phyloP scores from a whole-genome alignment of 2,113 vertebrate species.

The Ursus arctos region DNA sequence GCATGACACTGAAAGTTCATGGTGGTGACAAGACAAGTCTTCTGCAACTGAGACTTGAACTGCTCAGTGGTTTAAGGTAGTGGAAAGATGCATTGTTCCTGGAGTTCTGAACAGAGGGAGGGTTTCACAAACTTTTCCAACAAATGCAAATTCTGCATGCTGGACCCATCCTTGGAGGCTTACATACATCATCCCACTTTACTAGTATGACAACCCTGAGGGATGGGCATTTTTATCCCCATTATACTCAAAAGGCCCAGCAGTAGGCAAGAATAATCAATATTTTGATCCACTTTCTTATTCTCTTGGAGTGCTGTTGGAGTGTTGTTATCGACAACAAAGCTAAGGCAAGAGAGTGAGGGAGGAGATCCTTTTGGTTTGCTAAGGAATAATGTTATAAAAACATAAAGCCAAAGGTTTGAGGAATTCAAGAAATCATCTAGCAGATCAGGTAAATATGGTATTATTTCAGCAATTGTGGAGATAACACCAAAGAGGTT shows the following conservation, averaged over 20 bases:
- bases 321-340: neutral
- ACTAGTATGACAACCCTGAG: neutral
- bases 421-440: neutral
- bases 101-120: neutral
- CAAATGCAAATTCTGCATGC: neutral
- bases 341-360: neutral
- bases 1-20: slow-evolving; percentile 78
- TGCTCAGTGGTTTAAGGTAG: neutral
- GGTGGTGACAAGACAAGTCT: neutral
- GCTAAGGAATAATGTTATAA: neutral
- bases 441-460: neutral
- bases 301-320: neutral
- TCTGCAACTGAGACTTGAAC: neutral
- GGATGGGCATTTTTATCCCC: neutral
- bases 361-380: neutral
- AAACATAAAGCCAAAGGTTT: neutral
- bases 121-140: slow-evolving; percentile 8
- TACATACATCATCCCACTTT: neutral
- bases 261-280: neutral
- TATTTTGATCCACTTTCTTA: neutral
- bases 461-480: neutral
- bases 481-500: neutral
- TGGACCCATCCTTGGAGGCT: neutral
- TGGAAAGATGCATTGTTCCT: slow-evolving; percentile 58
- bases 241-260: neutral